A percentile compares a stretch with the other conserved stretches of the same genome.
phyloP scores from a whole-genome alignment of 2,797 vertebrate genomes.

The Atherinosoma microstoma region DNA sequence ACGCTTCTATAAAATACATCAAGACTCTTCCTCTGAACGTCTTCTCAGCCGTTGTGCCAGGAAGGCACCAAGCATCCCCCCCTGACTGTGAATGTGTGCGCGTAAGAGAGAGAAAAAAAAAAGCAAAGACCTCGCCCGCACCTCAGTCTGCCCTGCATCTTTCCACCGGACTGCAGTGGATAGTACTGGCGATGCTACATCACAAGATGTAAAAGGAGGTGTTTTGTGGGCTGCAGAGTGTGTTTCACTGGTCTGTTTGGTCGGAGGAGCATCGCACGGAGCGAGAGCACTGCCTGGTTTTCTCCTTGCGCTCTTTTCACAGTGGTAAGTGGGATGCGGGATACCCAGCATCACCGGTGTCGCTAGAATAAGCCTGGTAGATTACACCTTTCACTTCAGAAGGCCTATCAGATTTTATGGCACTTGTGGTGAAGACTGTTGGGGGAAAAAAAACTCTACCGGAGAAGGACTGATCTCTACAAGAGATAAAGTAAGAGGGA shows the following conservation, averaged over 20 bases:
- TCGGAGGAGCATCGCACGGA: conserved; percentile 33
- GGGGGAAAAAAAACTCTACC: background rate
- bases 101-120: conserved; percentile 23
- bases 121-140: conserved; percentile 51
- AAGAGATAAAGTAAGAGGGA: conserved; percentile 59
- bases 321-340: conserved; percentile 61
- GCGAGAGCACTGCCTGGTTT: conserved; percentile 37
- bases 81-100: conserved; percentile 34
- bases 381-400: conserved; percentile 42
- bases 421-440: conserved; percentile 17
- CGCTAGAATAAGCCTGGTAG: conserved; percentile 35
- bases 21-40: conserved; percentile 22
- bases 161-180: conserved; percentile 65
- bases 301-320: conserved; percentile 50
- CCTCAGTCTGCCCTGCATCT: conserved; percentile 65
- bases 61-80: conserved; percentile 16
- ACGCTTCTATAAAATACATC: conserved; percentile 24
- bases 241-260: conserved; percentile 25
- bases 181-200: conserved; percentile 15
- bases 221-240: conserved; percentile 18
- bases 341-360: conserved; percentile 67
- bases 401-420: conserved; percentile 38
- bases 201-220: conserved; percentile 39
- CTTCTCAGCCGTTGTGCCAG: conserved; percentile 32
- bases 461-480: conserved; percentile 24